Evolutionary conservation across 2,888 invertebrate genomes (phyloP), one percentile per base, ranked within the genome.

Genomic region (Dryobota labecula): DNA sequence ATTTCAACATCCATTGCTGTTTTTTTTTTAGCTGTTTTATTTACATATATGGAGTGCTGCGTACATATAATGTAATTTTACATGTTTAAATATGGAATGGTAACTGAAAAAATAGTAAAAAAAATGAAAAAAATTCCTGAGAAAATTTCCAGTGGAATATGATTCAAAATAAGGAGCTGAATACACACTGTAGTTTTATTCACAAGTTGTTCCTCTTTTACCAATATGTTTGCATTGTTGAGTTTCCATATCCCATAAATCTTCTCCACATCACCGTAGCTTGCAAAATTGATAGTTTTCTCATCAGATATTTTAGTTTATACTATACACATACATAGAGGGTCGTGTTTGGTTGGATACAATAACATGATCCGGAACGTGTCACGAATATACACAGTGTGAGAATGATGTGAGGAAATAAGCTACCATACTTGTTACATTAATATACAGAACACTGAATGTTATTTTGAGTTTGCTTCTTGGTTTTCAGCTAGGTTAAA

Each of bases 321-420:
- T 53, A 69, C 51, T 47, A 69, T 49, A 61, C 8, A 53, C 38
- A 43, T 53, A 75, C 57, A 49, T 69, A 49, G 41, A 38, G 27
- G 51, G 64, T 68, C 41, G 56, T 76, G 70, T 76, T 79, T 57
- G 33, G 70, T 56, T 53, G 68, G 64, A 75, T 80, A 78, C 78
- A 78, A 77, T 80, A 69, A 73, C 73, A 57, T 66, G 73, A 70
- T 72, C 65, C 73, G 60, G 65, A 60, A 73, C 80, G 80, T 80
- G 82, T 66, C 54, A 62, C 11, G 80, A 82, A 82, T 82, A 69
- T 45, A 56, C 41, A 43, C 36, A 41, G 56, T 33, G 62, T 73
- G 66, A 56, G n/a, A 62, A 68, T 11, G 60, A 56, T 33, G 30
- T 24, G 24, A 38, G 62, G 41, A 36, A 68, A 75, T 20, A 65